Evolutionary conservation across 2,888 invertebrate species (phyloP), one percentile per base, ranked within the genome.

Genomic region (Bellardia bayeri): DNA sequence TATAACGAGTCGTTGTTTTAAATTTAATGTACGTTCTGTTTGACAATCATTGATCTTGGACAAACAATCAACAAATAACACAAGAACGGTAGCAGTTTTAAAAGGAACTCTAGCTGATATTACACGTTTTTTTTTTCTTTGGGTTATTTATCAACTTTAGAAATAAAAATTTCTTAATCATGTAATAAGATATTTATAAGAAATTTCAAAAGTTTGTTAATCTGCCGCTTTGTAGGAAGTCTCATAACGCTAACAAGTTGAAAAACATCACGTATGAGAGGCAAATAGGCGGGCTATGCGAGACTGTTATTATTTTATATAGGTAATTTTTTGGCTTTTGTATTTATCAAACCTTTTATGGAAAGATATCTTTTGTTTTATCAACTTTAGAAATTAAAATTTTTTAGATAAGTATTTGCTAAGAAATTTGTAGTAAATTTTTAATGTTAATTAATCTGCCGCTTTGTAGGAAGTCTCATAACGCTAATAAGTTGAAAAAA

Each of bases 141-240:
- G n/a, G n/a, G n/a, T n/a, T 4, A 5, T 49, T 37, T 45, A 13
- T 82, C 5, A 81, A 64, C 75, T 49, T 45, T 23, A 63, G 81
- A 85, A 85, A 33, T 68, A 16, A 51, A 69, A 61, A 14, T 63
- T 40, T 33, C 68, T 54, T 74, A 37, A 6, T 49, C 42, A n/a
- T 9, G 7, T 23, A 37, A 9, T 9, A 58, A 63, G 37, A 71
- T 58, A 71, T n/a, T 63, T 63, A 64, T 54, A n/a, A n/a, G 0
- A 14, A 72, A 80, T 78, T 84, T 85, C 66, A 54, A 82, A 76
- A 81, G 81, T 79, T 86, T 40, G 91, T 91, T 79, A 37, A 45
- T 92, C 45, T 92, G 8, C 91, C 91, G 92, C 90, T 37, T 89
- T 61, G 64, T 91, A 91, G 91, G 91, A 92, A 92, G 91, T 92